phyloP scores from a whole-genome alignment of 2,113 vertebrate genomes.

The Vireo altiloquus region DNA sequence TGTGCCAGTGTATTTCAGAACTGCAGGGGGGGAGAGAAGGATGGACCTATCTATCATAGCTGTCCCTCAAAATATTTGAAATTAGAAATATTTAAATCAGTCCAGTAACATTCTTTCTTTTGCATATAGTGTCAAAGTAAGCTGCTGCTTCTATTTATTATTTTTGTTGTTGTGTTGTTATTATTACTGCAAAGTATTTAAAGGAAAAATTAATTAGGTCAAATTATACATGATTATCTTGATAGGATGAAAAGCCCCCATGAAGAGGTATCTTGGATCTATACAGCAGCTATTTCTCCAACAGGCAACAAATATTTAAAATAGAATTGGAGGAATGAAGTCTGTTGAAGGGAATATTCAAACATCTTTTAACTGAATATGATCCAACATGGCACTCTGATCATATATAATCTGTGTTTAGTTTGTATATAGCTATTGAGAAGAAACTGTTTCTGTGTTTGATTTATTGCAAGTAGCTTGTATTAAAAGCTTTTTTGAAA shows the following conservation, averaged over 20 bases:
- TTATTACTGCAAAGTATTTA: background rate
- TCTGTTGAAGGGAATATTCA: background rate
- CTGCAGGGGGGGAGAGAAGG: background rate
- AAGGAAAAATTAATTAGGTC: background rate
- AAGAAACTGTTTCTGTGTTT: background rate
- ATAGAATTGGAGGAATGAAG: background rate
- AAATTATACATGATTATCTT: background rate
- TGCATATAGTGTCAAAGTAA: background rate
- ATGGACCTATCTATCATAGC: too few species aligned
- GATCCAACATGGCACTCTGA: background rate
- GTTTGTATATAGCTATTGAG: background rate
- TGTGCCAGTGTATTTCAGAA: background rate
- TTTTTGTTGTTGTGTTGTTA: background rate
- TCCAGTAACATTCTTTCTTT: background rate
- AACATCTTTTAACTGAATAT: background rate
- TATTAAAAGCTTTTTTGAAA: background rate
- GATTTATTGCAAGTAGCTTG: background rate
- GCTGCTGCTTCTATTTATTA: background rate
- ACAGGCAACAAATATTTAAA: background rate
- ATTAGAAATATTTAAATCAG: background rate
- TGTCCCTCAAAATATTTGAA: background rate
- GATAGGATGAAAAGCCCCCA: background rate
- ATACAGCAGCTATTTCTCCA: background rate
- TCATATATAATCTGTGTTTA: background rate
- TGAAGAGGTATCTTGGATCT: background rate